These are phyloP conservation scores for Lithophane semibrunnea DNA, from an alignment of 2,888 invertebrate genomes.

Conservation along the genomic window DNA sequence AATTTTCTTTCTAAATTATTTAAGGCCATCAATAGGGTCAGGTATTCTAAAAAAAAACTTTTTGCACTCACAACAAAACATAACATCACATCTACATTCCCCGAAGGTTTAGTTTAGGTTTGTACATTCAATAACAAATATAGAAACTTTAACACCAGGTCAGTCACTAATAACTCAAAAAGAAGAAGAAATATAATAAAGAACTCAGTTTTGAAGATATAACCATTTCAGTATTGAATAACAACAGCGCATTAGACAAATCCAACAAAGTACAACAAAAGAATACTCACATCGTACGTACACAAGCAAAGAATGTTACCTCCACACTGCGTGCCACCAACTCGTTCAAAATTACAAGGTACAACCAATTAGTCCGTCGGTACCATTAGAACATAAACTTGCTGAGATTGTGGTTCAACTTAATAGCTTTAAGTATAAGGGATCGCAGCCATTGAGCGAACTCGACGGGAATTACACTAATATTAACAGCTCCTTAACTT, in stretches of 20 bases:
- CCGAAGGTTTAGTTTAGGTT: neutral
- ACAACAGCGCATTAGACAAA: neutral
- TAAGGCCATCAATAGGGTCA: neutral
- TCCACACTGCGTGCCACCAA: conserved; percentile 39
- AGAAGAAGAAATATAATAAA: neutral
- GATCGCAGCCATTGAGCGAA: conserved; percentile 46
- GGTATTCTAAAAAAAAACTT: neutral
- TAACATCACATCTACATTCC: neutral
- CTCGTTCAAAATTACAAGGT: conserved; percentile 61
- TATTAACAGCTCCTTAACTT: conserved; percentile 61
- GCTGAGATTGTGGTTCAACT: conserved; percentile 54
- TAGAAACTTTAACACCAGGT: too few relatives aligned
- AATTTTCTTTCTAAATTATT: neutral
- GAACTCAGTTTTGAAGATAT: neutral
- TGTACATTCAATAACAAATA: neutral
- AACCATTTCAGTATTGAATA: neutral
- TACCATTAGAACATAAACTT: conserved; percentile 61
- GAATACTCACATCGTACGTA: conserved; percentile 4
- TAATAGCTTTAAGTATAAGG: conserved; percentile 64
- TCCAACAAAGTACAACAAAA: conserved; percentile 6
- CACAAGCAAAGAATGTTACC: conserved; percentile 20
- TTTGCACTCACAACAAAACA: neutral
- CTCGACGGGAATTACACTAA: conserved; percentile 60
- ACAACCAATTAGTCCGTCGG: conserved; percentile 58
- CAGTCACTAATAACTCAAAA: too few relatives aligned